Conservation (phyloP, 37 sponge, comb jelly and placozoan genomes). For the Hormiphora californensis region DNA sequence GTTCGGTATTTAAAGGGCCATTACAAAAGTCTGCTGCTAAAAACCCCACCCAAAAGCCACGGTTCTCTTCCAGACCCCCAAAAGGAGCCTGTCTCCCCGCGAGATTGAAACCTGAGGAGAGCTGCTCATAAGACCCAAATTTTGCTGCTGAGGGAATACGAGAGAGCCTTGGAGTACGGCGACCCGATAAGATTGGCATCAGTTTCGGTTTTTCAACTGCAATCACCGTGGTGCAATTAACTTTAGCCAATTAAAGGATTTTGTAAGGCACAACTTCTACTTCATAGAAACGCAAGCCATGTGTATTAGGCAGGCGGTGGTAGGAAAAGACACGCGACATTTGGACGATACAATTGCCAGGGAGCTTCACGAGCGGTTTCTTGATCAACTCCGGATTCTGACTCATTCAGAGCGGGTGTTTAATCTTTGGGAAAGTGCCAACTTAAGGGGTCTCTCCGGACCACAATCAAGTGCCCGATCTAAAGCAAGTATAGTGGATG, state of each 20-base stretch:
- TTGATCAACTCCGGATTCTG: neutral
- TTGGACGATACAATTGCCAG: neutral
- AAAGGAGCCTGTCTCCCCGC: neutral
- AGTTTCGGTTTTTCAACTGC: too few species aligned
- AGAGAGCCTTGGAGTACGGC: too few species aligned
- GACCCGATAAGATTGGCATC: too few species aligned
- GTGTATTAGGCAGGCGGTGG: neutral
- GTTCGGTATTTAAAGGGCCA: too few species aligned
- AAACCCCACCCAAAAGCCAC: slow-evolving; percentile 30
- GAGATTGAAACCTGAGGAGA: neutral
- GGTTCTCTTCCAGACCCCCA: slow-evolving; percentile 26
- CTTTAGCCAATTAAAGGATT: slow-evolving; percentile 29
- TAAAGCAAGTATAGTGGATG: slow-evolving; percentile 13
- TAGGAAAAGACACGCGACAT: neutral
- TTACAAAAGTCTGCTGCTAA: too few species aligned
- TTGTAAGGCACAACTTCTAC: neutral
- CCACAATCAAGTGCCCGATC: neutral
- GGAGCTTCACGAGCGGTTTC: neutral
- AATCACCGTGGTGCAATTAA: neutral
- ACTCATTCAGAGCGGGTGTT: neutral
- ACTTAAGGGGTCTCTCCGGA: slow-evolving; percentile 21
- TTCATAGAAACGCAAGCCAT: slow-evolving; percentile 20
- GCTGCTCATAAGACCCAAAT: slow-evolving; percentile 11
- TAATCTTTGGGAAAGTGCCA: slow-evolving; percentile 31
- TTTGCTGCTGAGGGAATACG: slow-evolving; percentile 30